Conservation (phyloP, 2,113 vertebrate species). For the Oreochromis niloticus region DNA sequence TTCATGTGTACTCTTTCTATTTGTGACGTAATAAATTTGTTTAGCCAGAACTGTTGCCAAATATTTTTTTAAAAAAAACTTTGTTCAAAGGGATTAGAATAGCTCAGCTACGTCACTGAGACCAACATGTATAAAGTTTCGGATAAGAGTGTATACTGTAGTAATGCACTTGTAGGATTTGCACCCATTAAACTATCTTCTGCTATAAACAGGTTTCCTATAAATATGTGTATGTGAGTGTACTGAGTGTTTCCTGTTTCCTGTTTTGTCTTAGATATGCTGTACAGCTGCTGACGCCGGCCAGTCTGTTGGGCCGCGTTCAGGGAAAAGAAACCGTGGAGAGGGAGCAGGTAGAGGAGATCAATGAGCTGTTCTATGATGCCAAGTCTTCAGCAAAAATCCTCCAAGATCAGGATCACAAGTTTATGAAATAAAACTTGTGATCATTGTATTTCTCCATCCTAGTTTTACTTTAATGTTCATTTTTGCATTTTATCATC, state of each 20-base stretch:
- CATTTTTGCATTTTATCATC: neutral
- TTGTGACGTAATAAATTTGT: neutral
- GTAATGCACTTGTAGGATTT: neutral
- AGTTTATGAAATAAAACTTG: slow-evolving; percentile 88
- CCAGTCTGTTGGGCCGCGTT: slow-evolving; percentile 88
- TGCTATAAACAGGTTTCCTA: neutral
- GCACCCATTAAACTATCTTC: neutral
- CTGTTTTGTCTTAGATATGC: slow-evolving; percentile 78
- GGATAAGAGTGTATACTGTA: neutral
- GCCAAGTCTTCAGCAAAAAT: slow-evolving; percentile 98
- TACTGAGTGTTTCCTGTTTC: neutral
- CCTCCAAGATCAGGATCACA: slow-evolving; percentile 94
- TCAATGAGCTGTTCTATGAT: slow-evolving; percentile 97
- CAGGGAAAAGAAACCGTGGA: slow-evolving; percentile 94
- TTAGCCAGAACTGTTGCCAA: neutral
- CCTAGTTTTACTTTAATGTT: neutral
- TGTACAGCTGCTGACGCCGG: slow-evolving; percentile 91
- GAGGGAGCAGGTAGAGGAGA: slow-evolving; percentile 95
- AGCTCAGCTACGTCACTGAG: neutral
- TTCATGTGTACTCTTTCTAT: neutral
- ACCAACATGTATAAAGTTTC: neutral
- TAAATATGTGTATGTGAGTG: neutral
- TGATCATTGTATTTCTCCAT: neutral
- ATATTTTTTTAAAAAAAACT: no score
- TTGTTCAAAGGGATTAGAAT: neutral